A percentile compares a stretch with the other conserved stretches of the same genome.
These are phyloP conservation scores for Ladona fulva DNA, from an alignment of 1,140 invertebrate species.

Conservation along the genomic window DNA sequence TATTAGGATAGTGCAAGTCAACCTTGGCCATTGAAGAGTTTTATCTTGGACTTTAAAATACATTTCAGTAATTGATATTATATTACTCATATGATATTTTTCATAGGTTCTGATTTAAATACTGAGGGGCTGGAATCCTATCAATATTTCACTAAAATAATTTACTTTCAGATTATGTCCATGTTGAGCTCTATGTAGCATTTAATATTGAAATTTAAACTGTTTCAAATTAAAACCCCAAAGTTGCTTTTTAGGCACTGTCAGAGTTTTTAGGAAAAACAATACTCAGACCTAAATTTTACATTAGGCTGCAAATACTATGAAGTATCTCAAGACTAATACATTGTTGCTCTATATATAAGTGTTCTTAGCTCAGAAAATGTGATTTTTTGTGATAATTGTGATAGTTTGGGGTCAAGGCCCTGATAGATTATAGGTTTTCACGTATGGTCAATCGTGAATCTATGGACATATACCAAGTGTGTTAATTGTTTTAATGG, in stretches of 20 bases:
- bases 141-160: no score
- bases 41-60: background rate
- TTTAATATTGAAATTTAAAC: no score
- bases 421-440: background rate
- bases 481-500: background rate
- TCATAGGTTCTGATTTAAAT: background rate
- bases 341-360: constrained; percentile 2
- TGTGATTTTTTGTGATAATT: constrained; percentile 2
- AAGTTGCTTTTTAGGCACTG: no score
- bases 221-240: no score
- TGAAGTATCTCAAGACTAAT: background rate
- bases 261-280: no score
- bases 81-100: background rate
- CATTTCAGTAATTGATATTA: background rate
- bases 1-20: background rate
- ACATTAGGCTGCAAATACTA: background rate
- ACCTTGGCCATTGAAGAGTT: background rate
- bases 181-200: no score
- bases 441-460: background rate
- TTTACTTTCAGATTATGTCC: no score
- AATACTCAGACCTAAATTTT: no score
- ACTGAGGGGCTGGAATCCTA: no score
- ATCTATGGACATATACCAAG: background rate
- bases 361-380: constrained; percentile 4
- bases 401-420: background rate